Percentiles rank a stretch among this genome's conserved stretches.
phyloP scores from a whole-genome alignment of 2,888 invertebrate species.

The Caenorhabditis sp. region DNA sequence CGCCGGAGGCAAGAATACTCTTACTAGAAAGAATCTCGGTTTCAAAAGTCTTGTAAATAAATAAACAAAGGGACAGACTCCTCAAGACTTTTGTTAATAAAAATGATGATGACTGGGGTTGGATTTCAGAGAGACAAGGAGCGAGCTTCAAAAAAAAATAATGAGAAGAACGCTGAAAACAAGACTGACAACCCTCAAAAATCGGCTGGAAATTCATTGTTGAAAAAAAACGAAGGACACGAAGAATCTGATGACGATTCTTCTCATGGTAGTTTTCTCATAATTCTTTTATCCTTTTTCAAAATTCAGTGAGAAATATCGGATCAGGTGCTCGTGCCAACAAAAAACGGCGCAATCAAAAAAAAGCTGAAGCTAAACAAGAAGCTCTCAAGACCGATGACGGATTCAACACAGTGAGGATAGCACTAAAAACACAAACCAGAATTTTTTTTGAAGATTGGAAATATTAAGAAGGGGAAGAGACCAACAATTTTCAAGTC shows the following conservation, averaged over 20 bases:
- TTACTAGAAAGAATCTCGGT: too few species aligned
- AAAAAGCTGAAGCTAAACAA: slow-evolving; percentile 59
- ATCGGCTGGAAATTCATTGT: slow-evolving; percentile 12
- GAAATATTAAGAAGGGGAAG: slow-evolving; percentile 54
- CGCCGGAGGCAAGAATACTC: too few species aligned
- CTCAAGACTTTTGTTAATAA: too few species aligned
- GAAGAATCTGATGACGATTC: slow-evolving; percentile 40
- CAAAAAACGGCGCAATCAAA: slow-evolving; percentile 65
- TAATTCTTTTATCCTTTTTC: not conserved
- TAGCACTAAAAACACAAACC: too few species aligned
- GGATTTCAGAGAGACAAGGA: slow-evolving; percentile 20
- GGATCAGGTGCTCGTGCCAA: slow-evolving; percentile 60
- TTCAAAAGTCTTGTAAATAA: too few species aligned
- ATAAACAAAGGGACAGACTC: too few species aligned
- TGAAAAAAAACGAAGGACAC: not conserved
- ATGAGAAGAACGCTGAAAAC: slow-evolving; percentile 5
- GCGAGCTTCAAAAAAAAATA: slow-evolving; percentile 25
- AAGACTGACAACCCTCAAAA: not conserved
- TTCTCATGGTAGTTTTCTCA: slow-evolving; percentile 25
- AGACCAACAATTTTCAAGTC: slow-evolving; percentile 58
- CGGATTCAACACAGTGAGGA: slow-evolving; percentile 68
- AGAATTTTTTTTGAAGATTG: too few species aligned
- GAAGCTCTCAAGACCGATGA: slow-evolving; percentile 61
- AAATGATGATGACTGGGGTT: not conserved
- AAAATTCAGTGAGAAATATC: slow-evolving; percentile 48